Base-by-base conservation (phyloP, 1,140 invertebrate species). In the Schlechtendalia chinensis region DNA sequence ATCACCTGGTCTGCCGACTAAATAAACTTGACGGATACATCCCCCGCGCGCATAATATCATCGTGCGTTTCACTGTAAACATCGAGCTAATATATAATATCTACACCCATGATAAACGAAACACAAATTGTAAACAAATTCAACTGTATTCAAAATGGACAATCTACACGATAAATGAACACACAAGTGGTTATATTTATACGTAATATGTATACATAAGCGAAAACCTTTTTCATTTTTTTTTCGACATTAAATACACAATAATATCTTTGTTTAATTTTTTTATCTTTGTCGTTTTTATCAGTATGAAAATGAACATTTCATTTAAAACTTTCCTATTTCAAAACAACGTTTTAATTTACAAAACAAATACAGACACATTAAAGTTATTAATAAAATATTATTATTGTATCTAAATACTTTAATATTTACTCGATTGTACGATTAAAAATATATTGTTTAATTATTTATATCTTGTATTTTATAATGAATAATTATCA, bases 11-110 rank as follows among this genome's bases (percentile, higher is more conserved):
- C 67, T 22, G 67, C 17, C 17, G 39, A 22, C 67, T 69, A 69
- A 69, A 69, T n/a, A 69, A 69, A 69, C 67, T 69, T 69, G 67
- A 69, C 67, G 67, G 67, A 69, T 50, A 69, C 67, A 69, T 69
- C 67, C 67, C 45, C 45, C 65, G 39, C 39, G 14, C 19, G 45
- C 14, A 69, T 22, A 47, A 69, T 50, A 45, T 65, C 14, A 69
- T 69, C 50, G 27, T 69, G 17, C 5, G 22, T 17, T 50, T 69
- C 22, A 27, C 67, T 50, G 17, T 67, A 67, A 50, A 17, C 24
- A 17, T 27, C 45, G 14, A 24, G 24, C 5, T 69, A 69, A 67
- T 67, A 63, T 47, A 11, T 67, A 32, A 11, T 58, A 58, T 58
- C 61, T 63, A 67, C 47, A 27, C 32, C 63, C 63, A 29, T 39